Conservation (phyloP, 2,113 vertebrate genomes). For the Nanger granti region DNA sequence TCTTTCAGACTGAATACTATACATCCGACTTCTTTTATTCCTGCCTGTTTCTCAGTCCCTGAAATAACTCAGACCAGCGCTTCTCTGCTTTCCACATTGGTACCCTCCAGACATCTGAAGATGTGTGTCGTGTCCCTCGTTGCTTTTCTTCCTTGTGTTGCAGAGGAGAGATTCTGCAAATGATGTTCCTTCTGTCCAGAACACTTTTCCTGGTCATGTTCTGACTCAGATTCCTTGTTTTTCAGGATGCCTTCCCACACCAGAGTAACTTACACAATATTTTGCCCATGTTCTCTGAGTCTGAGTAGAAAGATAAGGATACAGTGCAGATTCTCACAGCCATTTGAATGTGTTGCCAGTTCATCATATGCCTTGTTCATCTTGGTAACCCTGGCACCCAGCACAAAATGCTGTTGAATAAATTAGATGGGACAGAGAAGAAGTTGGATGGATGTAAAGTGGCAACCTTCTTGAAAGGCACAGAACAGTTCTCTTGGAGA, state of each 20-base stretch:
- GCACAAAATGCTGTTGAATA: too few relatives aligned
- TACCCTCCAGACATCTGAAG: neutral
- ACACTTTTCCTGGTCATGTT: neutral
- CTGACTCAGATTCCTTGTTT: neutral
- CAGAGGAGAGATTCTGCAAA: neutral
- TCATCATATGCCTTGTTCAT: neutral
- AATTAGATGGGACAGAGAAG: neutral
- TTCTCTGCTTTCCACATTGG: neutral
- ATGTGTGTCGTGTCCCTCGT: neutral
- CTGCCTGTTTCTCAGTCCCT: neutral
- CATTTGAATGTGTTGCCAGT: neutral
- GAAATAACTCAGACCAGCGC: neutral
- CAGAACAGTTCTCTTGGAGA: neutral
- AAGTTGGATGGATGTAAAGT: neutral
- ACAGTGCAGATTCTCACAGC: neutral
- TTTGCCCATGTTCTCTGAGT: neutral
- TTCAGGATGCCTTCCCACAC: neutral
- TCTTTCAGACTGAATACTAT: neutral
- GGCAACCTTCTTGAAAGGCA: neutral
- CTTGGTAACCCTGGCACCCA: neutral
- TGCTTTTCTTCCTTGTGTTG: neutral
- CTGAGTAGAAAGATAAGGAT: neutral
- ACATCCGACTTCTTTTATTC: neutral
- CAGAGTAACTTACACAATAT: neutral
- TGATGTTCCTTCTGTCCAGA: neutral